Percentiles rank a stretch among this genome's conserved stretches.
phyloP scores from a whole-genome alignment of 2,888 invertebrate genomes.

The Andrena dorsata region DNA sequence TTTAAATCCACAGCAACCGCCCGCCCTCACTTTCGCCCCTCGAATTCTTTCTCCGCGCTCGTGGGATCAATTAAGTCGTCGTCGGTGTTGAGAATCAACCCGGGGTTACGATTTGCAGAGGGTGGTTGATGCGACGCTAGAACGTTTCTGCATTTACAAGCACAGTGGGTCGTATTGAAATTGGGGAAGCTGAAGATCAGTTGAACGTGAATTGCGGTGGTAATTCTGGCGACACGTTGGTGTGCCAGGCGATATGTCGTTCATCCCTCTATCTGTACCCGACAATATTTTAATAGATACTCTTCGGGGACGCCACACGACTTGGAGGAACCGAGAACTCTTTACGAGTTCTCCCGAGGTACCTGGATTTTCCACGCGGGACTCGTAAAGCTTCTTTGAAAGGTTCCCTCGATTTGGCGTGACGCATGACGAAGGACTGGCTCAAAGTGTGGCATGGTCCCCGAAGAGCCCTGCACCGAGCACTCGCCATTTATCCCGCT shows the following conservation, averaged over 20 bases:
- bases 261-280: background rate
- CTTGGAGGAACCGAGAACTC: slow-evolving; percentile 28
- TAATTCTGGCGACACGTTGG: background rate
- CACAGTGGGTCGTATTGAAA: too few relatives aligned
- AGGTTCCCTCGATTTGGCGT: slow-evolving; percentile 44
- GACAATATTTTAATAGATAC: slow-evolving; percentile 19
- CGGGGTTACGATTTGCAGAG: too few relatives aligned
- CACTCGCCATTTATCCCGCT: slow-evolving; percentile 57
- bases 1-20: slow-evolving; percentile 34
- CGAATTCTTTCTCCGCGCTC: background rate
- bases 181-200: background rate
- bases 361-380: slow-evolving; percentile 37
- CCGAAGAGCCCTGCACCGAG: slow-evolving; percentile 23
- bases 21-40: slow-evolving; percentile 2
- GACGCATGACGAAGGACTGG: slow-evolving; percentile 29
- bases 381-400: slow-evolving; percentile 45
- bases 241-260: background rate
- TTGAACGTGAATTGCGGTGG: background rate
- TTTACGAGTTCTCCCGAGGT: slow-evolving; percentile 4
- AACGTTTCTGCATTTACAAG: too few relatives aligned
- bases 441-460: slow-evolving; percentile 6
- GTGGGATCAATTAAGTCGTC: slow-evolving; percentile 18
- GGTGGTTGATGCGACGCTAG: too few relatives aligned
- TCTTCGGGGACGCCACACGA: background rate
- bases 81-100: background rate